Evolutionary conservation across 2,888 invertebrate genomes (phyloP).

Genomic region (Hemithea aestivaria): DNA sequence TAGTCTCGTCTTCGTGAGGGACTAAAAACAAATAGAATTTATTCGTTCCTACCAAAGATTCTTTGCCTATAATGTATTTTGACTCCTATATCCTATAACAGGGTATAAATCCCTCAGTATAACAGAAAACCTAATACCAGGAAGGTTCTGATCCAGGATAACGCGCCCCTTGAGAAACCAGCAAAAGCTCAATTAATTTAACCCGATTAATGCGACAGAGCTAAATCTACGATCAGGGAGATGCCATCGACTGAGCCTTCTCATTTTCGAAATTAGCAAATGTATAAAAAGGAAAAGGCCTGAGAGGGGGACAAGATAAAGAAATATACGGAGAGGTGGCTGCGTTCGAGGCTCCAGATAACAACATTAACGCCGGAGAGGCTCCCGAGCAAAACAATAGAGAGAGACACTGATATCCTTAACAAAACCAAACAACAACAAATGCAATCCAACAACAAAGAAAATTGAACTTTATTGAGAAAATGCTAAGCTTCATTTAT

Average conservation of each 20-base stretch:
- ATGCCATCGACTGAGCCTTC: slow-evolving; percentile 71
- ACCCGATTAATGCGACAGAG: slow-evolving; percentile 65
- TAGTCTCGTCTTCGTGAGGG: too few species aligned
- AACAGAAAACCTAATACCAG: slow-evolving; percentile 40
- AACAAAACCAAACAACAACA: slow-evolving; percentile 27
- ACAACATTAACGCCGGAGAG: slow-evolving; percentile 77
- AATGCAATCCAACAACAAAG: slow-evolving; percentile 6
- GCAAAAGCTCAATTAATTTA: slow-evolving; percentile 73
- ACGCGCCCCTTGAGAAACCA: slow-evolving; percentile 45
- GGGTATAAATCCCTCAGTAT: slow-evolving; percentile 9
- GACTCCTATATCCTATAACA: too few species aligned
- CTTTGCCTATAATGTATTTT: too few species aligned
- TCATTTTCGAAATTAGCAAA: slow-evolving; percentile 79
- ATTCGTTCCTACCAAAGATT: too few species aligned
- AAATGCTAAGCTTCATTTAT: slow-evolving; percentile 18
- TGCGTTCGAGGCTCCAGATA: slow-evolving; percentile 75
- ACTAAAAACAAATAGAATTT: too few species aligned
- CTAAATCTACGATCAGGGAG: slow-evolving; percentile 71
- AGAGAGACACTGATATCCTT: slow-evolving; percentile 51
- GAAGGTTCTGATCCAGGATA: slow-evolving; percentile 61
- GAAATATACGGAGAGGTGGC: slow-evolving; percentile 77
- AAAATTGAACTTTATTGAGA: slow-evolving; percentile 23
- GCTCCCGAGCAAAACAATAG: slow-evolving; percentile 64
- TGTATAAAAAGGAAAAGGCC: slow-evolving; percentile 72
- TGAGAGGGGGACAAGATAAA: slow-evolving; percentile 75